phyloP scores from a whole-genome alignment of 2,888 invertebrate species.

The Galerucella pusilla region DNA sequence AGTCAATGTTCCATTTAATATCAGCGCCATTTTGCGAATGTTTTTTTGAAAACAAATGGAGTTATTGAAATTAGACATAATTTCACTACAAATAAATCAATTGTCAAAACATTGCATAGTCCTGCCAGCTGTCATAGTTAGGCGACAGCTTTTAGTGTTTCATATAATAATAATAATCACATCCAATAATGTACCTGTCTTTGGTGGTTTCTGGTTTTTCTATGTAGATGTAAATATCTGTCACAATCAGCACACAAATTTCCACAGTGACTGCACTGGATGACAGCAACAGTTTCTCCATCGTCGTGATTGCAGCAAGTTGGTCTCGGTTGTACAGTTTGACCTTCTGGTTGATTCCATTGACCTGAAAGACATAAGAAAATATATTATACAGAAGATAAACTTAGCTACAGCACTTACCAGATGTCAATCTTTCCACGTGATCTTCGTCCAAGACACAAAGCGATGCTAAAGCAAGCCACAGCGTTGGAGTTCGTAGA shows the following conservation, averaged over 20 bases:
- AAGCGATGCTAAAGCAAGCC: slow-evolving; percentile 93
- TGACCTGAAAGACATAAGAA: slow-evolving; percentile 71
- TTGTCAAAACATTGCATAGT: no score
- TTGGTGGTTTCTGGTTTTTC: slow-evolving; percentile 86
- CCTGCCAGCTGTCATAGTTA: no score
- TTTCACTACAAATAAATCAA: no score
- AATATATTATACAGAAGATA: neutral
- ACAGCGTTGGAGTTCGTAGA: slow-evolving; percentile 84
- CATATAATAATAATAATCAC: no score
- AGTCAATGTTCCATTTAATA: no score
- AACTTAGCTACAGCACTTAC: slow-evolving; percentile 54
- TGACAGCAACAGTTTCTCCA: slow-evolving; percentile 89
- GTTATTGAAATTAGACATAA: no score
- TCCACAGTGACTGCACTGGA: slow-evolving; percentile 92
- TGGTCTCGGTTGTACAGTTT: slow-evolving; percentile 74
- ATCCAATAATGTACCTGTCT: slow-evolving; percentile 71
- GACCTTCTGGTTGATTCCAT: slow-evolving; percentile 76
- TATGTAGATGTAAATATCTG: slow-evolving; percentile 91
- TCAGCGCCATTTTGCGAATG: no score
- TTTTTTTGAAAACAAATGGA: no score
- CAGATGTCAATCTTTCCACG: slow-evolving; percentile 82
- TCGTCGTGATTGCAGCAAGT: slow-evolving; percentile 98
- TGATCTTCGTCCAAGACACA: slow-evolving; percentile 94
- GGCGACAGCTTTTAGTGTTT: no score
- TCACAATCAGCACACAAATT: slow-evolving; percentile 97